phyloP scores from a whole-genome alignment of 2,797 vertebrate genomes.

The Liparis tanakae region DNA sequence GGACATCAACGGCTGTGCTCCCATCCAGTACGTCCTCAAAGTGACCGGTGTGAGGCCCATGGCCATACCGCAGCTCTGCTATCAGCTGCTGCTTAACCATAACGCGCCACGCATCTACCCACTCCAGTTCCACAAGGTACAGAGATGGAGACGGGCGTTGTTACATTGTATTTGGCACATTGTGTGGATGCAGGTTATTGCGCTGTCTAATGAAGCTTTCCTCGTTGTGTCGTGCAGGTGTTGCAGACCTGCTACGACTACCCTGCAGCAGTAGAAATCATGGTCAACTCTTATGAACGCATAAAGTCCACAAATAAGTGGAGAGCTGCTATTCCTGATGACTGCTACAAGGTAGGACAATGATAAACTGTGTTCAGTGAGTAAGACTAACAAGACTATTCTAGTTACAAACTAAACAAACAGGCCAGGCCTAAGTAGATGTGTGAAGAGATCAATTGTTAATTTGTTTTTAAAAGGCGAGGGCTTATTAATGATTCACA shows the following conservation, averaged over 20 bases:
- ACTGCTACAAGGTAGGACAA: slow-evolving; percentile 85
- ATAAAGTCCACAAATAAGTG: slow-evolving; percentile 89
- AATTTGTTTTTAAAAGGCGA: no score
- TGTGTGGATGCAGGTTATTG: not conserved
- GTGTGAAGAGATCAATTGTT: not conserved
- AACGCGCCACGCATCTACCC: slow-evolving; percentile 91
- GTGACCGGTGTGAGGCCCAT: slow-evolving; percentile 88
- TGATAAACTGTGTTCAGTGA: not conserved
- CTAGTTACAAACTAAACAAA: no score
- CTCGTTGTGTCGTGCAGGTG: slow-evolving; percentile 81
- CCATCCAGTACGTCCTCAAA: slow-evolving; percentile 94
- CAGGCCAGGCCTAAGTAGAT: not conserved
- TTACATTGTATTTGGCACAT: not conserved
- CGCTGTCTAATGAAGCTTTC: not conserved
- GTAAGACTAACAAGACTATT: not conserved
- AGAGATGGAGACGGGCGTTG: not conserved
- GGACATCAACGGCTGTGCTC: slow-evolving; percentile 94
- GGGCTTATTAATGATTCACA: not conserved
- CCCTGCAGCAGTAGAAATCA: slow-evolving; percentile 89
- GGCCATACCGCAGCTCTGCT: slow-evolving; percentile 89
- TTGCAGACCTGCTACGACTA: slow-evolving; percentile 88
- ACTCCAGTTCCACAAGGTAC: slow-evolving; percentile 96
- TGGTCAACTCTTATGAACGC: slow-evolving; percentile 90
- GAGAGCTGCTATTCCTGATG: slow-evolving; percentile 89
- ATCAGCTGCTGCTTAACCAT: slow-evolving; percentile 92